Evolutionary conservation across 64 coral and sea anemone species (phyloP).

Genomic region (Stylophora pistillata): DNA sequence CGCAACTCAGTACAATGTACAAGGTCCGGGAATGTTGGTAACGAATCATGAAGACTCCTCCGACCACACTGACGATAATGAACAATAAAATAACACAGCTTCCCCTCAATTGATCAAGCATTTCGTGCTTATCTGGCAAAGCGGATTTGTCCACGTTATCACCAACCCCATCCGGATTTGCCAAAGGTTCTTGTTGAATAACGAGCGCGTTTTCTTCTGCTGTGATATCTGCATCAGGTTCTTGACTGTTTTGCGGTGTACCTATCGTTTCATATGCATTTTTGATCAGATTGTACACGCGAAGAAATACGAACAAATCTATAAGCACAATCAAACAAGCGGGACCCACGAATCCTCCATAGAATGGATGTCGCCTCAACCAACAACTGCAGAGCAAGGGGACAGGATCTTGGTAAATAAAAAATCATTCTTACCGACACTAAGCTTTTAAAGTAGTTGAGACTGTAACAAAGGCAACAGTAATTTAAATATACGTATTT

Average conservation of each 20-base stretch:
- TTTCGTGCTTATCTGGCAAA: constrained; percentile 65
- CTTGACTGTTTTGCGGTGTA: neutral
- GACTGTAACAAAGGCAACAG: too few relatives aligned
- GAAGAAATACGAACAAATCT: constrained; percentile 79
- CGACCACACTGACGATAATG: constrained; percentile 48
- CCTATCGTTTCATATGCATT: constrained; percentile 26
- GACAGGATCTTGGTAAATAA: neutral
- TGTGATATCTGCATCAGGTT: neutral
- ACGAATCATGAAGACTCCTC: constrained; percentile 64
- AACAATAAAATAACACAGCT: constrained; percentile 68
- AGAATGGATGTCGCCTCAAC: constrained; percentile 78
- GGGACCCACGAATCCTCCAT: constrained; percentile 92
- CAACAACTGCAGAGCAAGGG: constrained; percentile 72
- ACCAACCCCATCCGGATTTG: neutral
- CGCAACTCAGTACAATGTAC: constrained; percentile 58
- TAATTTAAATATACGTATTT: too few relatives aligned
- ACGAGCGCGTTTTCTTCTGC: constrained; percentile 54
- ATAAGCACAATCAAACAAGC: constrained; percentile 85
- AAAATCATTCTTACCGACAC: too few relatives aligned
- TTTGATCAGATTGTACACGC: constrained; percentile 58
- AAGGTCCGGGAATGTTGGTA: constrained; percentile 37
- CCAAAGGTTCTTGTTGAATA: neutral
- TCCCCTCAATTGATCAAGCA: constrained; percentile 52
- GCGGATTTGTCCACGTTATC: neutral
- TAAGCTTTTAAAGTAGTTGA: too few relatives aligned